Conservation (phyloP, 2,113 vertebrate species). For the Columba janthina region DNA sequence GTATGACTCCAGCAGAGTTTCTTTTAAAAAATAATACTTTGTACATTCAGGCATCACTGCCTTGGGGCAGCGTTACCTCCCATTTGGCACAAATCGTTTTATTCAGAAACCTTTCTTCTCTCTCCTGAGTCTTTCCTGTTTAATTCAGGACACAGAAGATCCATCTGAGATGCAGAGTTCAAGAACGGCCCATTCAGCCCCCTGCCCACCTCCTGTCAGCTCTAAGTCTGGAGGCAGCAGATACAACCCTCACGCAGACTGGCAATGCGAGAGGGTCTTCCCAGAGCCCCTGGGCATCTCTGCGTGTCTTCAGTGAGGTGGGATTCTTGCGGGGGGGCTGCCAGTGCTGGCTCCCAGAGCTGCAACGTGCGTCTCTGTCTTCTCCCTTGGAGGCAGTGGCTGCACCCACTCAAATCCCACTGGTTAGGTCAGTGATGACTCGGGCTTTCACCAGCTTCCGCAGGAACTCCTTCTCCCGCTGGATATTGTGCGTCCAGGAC, state of each 20-base stretch:
- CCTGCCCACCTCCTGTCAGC: constrained; percentile 20
- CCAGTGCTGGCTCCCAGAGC: constrained; percentile 47
- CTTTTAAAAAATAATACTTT: constrained; percentile 69
- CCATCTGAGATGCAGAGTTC: constrained; percentile 14
- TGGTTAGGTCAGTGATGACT: constrained; percentile 93
- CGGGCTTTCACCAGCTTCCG: constrained; percentile 93
- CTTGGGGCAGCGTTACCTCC: constrained; percentile 32
- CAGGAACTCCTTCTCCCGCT: constrained; percentile 96
- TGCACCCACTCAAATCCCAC: constrained; percentile 86
- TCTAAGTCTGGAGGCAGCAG: constrained; percentile 15
- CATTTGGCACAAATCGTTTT: constrained; percentile 65
- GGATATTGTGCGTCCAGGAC: constrained; percentile 99
- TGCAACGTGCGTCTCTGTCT: neutral
- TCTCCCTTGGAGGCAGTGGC: constrained; percentile 26
- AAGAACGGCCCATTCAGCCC: constrained; percentile 15
- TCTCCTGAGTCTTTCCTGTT: constrained; percentile 47
- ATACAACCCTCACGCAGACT: neutral
- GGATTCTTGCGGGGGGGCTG: constrained; percentile 26
- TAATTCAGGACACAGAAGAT: constrained; percentile 43
- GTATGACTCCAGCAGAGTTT: constrained; percentile 38
- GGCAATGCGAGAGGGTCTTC: constrained; percentile 11
- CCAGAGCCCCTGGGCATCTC: constrained; percentile 40
- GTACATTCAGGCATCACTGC: constrained; percentile 71
- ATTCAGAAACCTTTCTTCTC: constrained; percentile 49
- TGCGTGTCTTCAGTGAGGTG: constrained; percentile 36